Evolutionary conservation across 2,888 invertebrate species (phyloP).

Genomic region (Tanaodytes sp.): DNA sequence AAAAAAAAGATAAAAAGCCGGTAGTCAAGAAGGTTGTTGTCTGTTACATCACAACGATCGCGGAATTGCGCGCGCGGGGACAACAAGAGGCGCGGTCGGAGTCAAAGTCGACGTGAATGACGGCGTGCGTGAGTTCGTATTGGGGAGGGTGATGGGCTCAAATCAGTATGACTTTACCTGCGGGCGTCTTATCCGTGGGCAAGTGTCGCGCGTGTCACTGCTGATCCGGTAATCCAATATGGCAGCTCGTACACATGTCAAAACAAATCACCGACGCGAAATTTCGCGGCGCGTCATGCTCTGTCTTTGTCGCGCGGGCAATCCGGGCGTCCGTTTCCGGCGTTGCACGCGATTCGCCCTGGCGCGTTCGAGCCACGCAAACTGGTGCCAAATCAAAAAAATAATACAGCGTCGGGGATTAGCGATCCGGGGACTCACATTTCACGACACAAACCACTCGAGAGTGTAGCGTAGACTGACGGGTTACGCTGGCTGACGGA

Average conservation of each 20-base stretch:
- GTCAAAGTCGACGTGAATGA: slow-evolving; percentile 2
- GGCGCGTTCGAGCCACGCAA: not conserved
- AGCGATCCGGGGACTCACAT: not conserved
- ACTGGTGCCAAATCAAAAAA: not conserved
- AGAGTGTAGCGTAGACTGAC: slow-evolving; percentile 30
- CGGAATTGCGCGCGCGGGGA: not conserved
- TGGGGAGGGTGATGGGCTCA: too few species aligned
- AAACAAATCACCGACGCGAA: slow-evolving; percentile 64
- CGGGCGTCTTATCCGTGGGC: slow-evolving; percentile 7
- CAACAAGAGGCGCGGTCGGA: slow-evolving; percentile 18
- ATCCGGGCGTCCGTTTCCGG: not conserved
- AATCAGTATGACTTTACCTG: slow-evolving; percentile 18
- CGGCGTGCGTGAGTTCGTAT: too few species aligned
- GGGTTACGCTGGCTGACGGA: too few species aligned
- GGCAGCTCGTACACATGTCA: slow-evolving; percentile 70
- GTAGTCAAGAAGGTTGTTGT: too few species aligned
- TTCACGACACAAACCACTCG: slow-evolving; percentile 19
- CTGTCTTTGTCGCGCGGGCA: slow-evolving; percentile 27
- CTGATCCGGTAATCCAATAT: slow-evolving; percentile 67
- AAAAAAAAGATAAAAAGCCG: too few species aligned
- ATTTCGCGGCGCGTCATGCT: slow-evolving; percentile 42
- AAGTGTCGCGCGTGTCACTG: slow-evolving; percentile 53
- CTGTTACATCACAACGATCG: not conserved
- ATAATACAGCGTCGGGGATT: not conserved
- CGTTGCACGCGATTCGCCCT: not conserved